These are phyloP conservation scores for Autographa pulchrina DNA, from an alignment of 2,888 invertebrate genomes.

Conservation along the genomic window DNA sequence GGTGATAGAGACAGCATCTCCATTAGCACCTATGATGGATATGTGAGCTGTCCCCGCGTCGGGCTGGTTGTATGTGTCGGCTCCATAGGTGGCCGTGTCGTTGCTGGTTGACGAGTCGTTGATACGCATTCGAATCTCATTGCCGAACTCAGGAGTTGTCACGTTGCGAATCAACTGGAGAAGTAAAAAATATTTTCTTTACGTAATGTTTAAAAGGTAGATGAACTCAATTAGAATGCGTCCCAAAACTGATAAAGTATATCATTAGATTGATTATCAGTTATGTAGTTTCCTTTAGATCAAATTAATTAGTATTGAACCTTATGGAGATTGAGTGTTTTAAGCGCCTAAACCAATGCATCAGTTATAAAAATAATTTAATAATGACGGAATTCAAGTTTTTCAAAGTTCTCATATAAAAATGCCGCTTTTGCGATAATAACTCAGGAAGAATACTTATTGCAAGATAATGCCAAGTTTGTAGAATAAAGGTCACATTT, in stretches of 20 bases:
- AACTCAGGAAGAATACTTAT: slow-evolving; percentile 1
- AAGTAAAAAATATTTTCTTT: background rate
- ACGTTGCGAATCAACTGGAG: slow-evolving; percentile 90
- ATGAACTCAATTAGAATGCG: too few relatives aligned
- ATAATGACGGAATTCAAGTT: too few relatives aligned
- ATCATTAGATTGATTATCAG: too few relatives aligned
- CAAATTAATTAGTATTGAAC: too few relatives aligned
- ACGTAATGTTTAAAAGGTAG: too few relatives aligned
- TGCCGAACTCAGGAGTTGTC: slow-evolving; percentile 90
- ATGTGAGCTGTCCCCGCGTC: slow-evolving; percentile 97
- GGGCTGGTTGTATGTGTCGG: slow-evolving; percentile 86
- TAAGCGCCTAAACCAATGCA: too few relatives aligned
- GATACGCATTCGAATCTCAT: slow-evolving; percentile 89
- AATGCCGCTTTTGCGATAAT: background rate
- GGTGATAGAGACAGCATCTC: slow-evolving; percentile 97
- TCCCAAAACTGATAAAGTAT: too few relatives aligned
- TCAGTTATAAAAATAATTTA: too few relatives aligned
- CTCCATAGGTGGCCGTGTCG: slow-evolving; percentile 92
- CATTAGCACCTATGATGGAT: slow-evolving; percentile 94
- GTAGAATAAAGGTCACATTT: slow-evolving; percentile 25
- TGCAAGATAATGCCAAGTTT: slow-evolving; percentile 19
- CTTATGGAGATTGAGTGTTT: too few relatives aligned
- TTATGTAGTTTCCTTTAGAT: too few relatives aligned
- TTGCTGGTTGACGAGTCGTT: slow-evolving; percentile 91
- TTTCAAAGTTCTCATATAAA: background rate